Base-by-base conservation (phyloP, 2,113 vertebrate genomes). In the Platichthys stellatus region DNA sequence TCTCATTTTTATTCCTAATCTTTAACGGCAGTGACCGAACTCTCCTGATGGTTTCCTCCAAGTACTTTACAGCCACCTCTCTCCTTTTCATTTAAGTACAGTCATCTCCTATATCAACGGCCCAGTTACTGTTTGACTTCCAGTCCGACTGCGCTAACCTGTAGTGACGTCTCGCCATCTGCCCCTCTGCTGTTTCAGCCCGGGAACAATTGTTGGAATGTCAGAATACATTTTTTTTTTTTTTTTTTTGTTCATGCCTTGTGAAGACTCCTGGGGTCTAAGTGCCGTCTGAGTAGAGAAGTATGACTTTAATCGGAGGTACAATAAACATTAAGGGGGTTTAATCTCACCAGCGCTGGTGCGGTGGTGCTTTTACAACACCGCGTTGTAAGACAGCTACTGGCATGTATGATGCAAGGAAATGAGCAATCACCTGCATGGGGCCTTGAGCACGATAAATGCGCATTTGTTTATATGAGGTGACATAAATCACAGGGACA, bases 171-270 rank as follows among this genome's bases (percentile, higher is more conserved):
- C 74, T 77, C 69, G 2, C 79, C 90, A 88, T 88, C 85, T 89
- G 83, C 82, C 80, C 70, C 76, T 1, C 73, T 54, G 81, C 75
- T 82, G 80, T 76, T 75, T 81, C 66, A 84, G 63, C 65, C 80
- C 71, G 65, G 67, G 74, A 83, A 78, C 74, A 84, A 86, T 81
- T 86, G 80, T 75, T 72, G 66, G 80, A 82, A 86, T 83, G 82
- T 90, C 88, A 79, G 69, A 63, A 49, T 61, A 47, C 77, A 85
- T 89, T 88, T 89, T 23, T 23, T 23, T 23, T 51, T 71, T 73
- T 63, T 69, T 61, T 2, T 47, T 21, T 43, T 43, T 43, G 31
- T 31, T 7, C 31, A 31, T 43, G 21, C 65, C 12, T 47, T 8
- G 40, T 23, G 43, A 66, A 78, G 31, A 5, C 28, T n/a, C 6